Evolutionary conservation across 2,797 vertebrate genomes (phyloP), one percentile per base, ranked within the genome.

Genomic region (Manis crassicaudata): DNA sequence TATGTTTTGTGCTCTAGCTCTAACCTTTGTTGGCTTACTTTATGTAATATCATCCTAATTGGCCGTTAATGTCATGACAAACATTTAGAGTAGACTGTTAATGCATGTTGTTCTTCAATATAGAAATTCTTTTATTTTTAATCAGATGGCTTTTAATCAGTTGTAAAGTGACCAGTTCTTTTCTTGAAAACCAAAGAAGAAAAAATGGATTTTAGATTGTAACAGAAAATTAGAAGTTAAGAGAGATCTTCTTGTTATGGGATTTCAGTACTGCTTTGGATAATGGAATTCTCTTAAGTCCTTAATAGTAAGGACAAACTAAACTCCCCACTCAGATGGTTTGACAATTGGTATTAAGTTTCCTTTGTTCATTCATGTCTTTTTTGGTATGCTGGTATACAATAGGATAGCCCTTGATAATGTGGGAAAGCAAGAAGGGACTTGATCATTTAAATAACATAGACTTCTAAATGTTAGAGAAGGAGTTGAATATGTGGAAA

Each of bases 51-150:
- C 40, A 86, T 52, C 37, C 27, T 70, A 52, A 76, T 25, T 86
- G 54, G 62, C 21, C 5, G 0, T 80, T 88, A 73, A 75, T 84
- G 14, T 68, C 46, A 92, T 54, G 32, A 29, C 65, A 52, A 40
- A 83, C 32, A 65, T 29, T 56, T 65, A 70, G 62, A 5, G 11
- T 72, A 62, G 60, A 79, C 25, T 77, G 18, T 40, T 91, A 35
- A 50, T 88, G 27, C 25, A 32, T 50, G 63, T 27, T 60, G 14
- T 92, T 32, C 43, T 17, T 32, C 60, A 93, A 11, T 73, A 68
- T 50, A 93, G n/a, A 89, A 82, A 80, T 93, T 72, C n/a, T 87
- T 76, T 29, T 70, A 32, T 84, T 85, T 94, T 96, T 87, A 83
- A 65, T 84, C 87, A 89, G 58, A 32, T 86, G 68, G 9, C 27